These are phyloP conservation scores for Pachyuromys duprasi DNA, from an alignment of 2,797 vertebrate genomes.

Conservation along the genomic window DNA sequence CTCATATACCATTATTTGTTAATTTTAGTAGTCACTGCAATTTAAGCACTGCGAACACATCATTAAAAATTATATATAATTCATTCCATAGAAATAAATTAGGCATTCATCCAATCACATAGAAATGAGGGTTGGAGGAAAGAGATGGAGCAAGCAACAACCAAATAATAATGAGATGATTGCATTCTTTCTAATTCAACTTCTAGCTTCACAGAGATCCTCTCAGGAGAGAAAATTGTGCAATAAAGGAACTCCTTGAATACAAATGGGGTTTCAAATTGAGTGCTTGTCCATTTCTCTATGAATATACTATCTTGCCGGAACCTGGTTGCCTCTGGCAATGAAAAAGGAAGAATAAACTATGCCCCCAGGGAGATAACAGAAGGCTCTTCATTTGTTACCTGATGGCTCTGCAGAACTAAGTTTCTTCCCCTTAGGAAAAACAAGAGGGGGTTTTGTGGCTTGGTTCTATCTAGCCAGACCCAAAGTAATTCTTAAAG, in stretches of 20 bases:
- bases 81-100: neutral
- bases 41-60: neutral
- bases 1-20: neutral
- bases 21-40: neutral
- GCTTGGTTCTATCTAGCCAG: neutral
- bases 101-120: neutral
- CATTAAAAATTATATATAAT: neutral
- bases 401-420: neutral
- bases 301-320: neutral
- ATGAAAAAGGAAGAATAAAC: neutral
- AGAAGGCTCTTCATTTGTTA: neutral
- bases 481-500: neutral
- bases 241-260: neutral
- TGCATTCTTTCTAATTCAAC: slow-evolving; percentile 23
- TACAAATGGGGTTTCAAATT: slow-evolving; percentile 23
- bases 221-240: neutral
- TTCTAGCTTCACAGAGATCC: neutral
- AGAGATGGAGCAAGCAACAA: neutral
- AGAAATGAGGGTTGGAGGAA: neutral
- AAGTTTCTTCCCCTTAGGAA: neutral
- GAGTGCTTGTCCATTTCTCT: neutral
- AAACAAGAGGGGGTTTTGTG: neutral
- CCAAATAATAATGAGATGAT: neutral
- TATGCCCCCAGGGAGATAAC: neutral
- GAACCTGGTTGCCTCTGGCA: neutral